phyloP scores from a whole-genome alignment of 2,797 vertebrate genomes.

The Sciurus vulgaris region DNA sequence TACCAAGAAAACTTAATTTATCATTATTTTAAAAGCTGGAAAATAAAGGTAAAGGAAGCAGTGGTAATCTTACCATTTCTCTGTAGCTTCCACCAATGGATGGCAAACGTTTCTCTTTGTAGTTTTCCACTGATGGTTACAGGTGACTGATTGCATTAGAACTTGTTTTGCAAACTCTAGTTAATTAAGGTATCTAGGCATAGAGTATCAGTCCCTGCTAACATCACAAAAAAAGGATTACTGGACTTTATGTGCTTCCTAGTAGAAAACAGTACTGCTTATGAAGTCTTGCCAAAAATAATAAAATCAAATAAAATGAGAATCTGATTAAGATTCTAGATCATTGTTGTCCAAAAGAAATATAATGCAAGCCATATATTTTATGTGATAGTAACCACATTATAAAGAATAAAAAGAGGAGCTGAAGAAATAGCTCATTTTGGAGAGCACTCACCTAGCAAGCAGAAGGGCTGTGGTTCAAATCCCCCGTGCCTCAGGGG shows the following conservation, averaged over 20 bases:
- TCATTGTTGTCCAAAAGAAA: not conserved
- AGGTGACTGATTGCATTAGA: constrained; percentile 14
- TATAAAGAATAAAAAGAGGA: constrained; percentile 19
- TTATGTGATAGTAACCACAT: not conserved
- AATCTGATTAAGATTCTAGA: not conserved
- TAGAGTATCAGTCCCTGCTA: not conserved
- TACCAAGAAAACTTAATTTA: constrained; percentile 10
- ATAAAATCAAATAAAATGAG: not conserved
- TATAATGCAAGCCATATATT: not conserved
- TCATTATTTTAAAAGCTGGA: not conserved
- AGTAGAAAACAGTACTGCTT: not conserved
- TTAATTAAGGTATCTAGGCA: not conserved
- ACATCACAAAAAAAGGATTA: not conserved
- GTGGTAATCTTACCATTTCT: not conserved
- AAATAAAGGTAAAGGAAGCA: constrained; percentile 8
- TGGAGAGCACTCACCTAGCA: too few species aligned
- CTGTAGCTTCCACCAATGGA: not conserved
- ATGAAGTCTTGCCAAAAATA: not conserved
- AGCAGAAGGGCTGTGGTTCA: too few species aligned
- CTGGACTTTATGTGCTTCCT: too few species aligned
- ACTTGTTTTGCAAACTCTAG: not conserved
- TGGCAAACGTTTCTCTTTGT: not conserved
- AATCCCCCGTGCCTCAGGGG: too few species aligned
- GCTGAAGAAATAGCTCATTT: too few species aligned
- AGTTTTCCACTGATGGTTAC: not conserved